A percentile compares a stretch with the other conserved stretches of the same genome.
Evolutionary conservation across 2,888 invertebrate genomes (phyloP).

Genomic region (Melanargia galathea): DNA sequence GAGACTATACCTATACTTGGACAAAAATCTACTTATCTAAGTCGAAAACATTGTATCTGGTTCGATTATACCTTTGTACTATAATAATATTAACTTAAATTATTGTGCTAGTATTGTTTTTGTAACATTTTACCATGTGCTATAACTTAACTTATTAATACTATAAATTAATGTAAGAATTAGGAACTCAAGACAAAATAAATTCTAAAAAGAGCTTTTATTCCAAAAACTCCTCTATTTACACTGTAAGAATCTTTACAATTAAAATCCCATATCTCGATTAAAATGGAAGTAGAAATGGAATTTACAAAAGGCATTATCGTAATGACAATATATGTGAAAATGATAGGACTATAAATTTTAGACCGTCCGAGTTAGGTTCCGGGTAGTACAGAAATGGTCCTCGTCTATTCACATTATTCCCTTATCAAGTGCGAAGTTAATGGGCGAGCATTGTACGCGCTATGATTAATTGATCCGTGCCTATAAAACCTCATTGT

Average conservation of each 20-base stretch:
- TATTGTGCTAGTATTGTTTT: no score
- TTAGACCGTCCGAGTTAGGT: constrained; percentile 49
- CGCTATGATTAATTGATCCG: constrained; percentile 79
- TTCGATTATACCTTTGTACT: neutral
- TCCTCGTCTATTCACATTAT: constrained; percentile 73
- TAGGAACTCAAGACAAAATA: neutral
- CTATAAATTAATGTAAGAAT: neutral
- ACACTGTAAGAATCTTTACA: neutral
- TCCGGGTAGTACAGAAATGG: constrained; percentile 55
- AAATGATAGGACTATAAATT: constrained; percentile 73
- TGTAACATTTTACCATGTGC: no score
- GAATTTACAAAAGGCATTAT: constrained; percentile 34
- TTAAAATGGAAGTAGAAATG: constrained; percentile 18
- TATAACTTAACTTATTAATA: no score
- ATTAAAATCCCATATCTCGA: neutral
- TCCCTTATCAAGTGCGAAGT: constrained; percentile 80
- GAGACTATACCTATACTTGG: constrained; percentile 38
- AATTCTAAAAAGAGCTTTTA: neutral
- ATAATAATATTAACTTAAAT: no score
- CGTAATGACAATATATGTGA: constrained; percentile 62
- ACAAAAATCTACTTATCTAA: neutral
- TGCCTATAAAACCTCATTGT: constrained; percentile 72
- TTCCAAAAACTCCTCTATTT: no score
- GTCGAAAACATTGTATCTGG: neutral
- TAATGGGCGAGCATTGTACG: constrained; percentile 79